phyloP scores from a whole-genome alignment of 2,888 invertebrate species.

The Acanthosepion lycidas region DNA sequence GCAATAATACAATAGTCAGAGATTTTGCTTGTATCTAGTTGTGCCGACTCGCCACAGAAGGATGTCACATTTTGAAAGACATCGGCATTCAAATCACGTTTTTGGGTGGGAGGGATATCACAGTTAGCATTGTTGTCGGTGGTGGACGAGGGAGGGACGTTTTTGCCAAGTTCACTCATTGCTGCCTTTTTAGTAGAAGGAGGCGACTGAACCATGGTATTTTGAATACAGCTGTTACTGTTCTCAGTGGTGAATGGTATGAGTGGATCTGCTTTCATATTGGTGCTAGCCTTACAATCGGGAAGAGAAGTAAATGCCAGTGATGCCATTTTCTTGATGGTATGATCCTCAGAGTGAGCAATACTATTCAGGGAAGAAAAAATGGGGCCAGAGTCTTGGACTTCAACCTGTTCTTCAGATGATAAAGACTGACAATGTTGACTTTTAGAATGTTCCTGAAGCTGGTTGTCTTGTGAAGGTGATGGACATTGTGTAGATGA shows the following conservation, averaged over 20 bases:
- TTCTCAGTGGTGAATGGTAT: not conserved
- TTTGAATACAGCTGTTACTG: not conserved
- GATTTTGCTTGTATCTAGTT: not conserved
- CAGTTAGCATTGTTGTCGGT: constrained; percentile 43
- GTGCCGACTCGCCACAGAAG: constrained; percentile 41
- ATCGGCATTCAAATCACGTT: not conserved
- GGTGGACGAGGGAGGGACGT: constrained; percentile 33
- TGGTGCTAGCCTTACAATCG: not conserved
- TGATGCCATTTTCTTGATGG: not conserved
- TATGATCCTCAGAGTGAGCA: not conserved
- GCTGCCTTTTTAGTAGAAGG: not conserved
- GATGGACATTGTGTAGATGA: constrained; percentile 41
- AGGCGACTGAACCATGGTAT: not conserved
- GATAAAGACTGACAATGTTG: not conserved
- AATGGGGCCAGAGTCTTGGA: not conserved
- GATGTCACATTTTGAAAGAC: constrained; percentile 42
- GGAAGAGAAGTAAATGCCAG: not conserved
- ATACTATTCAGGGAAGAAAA: not conserved
- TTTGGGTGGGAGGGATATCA: constrained; percentile 36
- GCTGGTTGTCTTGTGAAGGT: not conserved
- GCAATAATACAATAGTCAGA: constrained; percentile 37
- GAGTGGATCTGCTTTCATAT: not conserved
- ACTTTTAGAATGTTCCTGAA: not conserved
- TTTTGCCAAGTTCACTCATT: not conserved
- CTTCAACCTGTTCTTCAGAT: not conserved